These are phyloP conservation scores for Pomacea canaliculata DNA, from an alignment of 2,888 invertebrate genomes.

Conservation along the genomic window DNA sequence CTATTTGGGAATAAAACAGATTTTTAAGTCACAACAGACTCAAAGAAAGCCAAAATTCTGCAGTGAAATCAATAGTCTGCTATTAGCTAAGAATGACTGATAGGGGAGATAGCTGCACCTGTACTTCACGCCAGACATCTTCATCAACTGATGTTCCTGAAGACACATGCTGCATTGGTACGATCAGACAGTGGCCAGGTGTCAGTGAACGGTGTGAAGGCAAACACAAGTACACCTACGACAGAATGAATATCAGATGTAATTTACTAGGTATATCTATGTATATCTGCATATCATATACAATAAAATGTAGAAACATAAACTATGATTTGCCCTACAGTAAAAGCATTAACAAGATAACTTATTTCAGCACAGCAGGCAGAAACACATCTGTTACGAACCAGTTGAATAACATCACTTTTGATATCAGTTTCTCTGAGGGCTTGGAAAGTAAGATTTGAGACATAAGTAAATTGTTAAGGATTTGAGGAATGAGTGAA, in stretches of 20 bases:
- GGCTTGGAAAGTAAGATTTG: too few relatives aligned
- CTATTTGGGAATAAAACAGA: too few relatives aligned
- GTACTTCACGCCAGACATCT: constrained; percentile 92
- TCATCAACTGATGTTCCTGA: constrained; percentile 90
- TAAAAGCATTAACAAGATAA: background rate
- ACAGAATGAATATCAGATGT: background rate
- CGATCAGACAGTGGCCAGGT: constrained; percentile 86
- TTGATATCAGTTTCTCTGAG: too few relatives aligned
- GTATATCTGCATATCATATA: background rate
- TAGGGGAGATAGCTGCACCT: constrained; percentile 73
- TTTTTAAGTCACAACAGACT: too few relatives aligned
- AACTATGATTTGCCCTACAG: background rate
- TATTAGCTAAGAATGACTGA: too few relatives aligned
- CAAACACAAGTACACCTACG: constrained; percentile 81
- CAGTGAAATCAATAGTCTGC: too few relatives aligned
- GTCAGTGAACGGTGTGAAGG: constrained; percentile 86
- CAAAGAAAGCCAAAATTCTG: too few relatives aligned
- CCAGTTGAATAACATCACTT: background rate
- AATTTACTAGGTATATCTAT: background rate
- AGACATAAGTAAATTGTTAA: too few relatives aligned
- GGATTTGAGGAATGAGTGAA: too few relatives aligned
- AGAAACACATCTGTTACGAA: background rate
- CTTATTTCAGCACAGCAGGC: background rate
- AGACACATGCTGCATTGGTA: constrained; percentile 84
- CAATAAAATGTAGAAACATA: too few relatives aligned